These are phyloP conservation scores for Clupea harengus DNA, from an alignment of 2,113 vertebrate species.

Conservation along the genomic window DNA sequence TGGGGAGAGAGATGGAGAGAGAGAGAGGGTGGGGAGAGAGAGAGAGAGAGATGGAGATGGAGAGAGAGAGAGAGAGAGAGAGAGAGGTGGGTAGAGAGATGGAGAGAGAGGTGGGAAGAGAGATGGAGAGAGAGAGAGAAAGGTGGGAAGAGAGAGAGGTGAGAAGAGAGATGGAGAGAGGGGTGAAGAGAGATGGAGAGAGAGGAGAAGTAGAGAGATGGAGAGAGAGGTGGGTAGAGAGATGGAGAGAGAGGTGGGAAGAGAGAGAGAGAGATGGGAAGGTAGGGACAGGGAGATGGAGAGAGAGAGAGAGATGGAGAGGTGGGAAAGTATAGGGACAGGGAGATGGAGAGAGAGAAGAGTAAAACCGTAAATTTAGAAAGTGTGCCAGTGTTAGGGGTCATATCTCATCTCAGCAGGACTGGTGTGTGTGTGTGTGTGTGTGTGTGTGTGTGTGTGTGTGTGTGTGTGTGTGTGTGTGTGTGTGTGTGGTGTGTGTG, in stretches of 20 bases:
- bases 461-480: too few relatives aligned
- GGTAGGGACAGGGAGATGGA: constrained; percentile 23
- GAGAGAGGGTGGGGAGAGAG: not conserved
- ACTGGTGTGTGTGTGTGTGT: too few relatives aligned
- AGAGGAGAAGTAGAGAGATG: too few relatives aligned
- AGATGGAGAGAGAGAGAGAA: too few relatives aligned
- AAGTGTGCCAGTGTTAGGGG: too few relatives aligned
- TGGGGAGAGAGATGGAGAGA: constrained; percentile 19
- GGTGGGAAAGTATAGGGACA: constrained; percentile 36
- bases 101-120: too few relatives aligned
- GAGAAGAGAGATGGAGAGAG: constrained; percentile 28
- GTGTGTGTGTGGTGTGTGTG: too few relatives aligned
- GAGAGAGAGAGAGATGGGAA: constrained; percentile 45
- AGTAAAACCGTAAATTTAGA: constrained; percentile 11
- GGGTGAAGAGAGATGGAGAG: constrained; percentile 26
- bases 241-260: too few relatives aligned
- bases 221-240: too few relatives aligned
- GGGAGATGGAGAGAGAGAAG: constrained; percentile 47
- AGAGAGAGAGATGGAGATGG: too few relatives aligned
- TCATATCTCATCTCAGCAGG: too few relatives aligned
- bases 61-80: constrained; percentile 39
- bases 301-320: constrained; percentile 56
- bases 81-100: constrained; percentile 21
- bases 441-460: too few relatives aligned
- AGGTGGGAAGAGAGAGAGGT: constrained; percentile 25